Evolutionary conservation across 37 sponge, comb jelly and placozoan genomes (phyloP), one percentile per base, ranked within the genome.

Genomic region (Geodia barretti): DNA sequence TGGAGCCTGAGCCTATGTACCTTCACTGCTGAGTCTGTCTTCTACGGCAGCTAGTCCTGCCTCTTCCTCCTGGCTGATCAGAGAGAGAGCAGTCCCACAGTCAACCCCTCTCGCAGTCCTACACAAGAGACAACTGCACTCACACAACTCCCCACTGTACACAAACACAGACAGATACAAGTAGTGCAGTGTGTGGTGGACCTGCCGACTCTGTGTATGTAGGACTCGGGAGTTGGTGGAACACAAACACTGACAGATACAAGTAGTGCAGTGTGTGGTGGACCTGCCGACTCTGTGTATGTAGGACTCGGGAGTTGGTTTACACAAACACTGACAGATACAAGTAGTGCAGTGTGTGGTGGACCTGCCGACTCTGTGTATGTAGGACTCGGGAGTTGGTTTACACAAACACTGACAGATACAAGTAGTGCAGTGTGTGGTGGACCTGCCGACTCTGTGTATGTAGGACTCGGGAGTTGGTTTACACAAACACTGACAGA

Each of bases 281-380:
- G n/a, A 88, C 95, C 98, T 81, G 40, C 99, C 99, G 29, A 98
- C 95, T 78, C 99, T 68, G 75, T 98, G 99, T 23, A 98, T 79
- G 41, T 98, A 98, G 17, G 90, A 66, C 11, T 92, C 82, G 20
- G 86, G 61, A 0, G 92, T 68, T 42, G 84, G 63, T 28, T 97
- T 62, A 26, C 34, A 17, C 78, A 63, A 2, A 26, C 29, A 77
- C 64, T 62, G 64, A 14, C 62, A 62, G 24, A 58, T 23, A 17
- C 60, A 72, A n/a, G n/a, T n/a, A n/a, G n/a, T n/a, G n/a, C n/a
- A n/a, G n/a, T n/a, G n/a, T n/a, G n/a, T n/a, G n/a, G n/a, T n/a
- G n/a, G n/a, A 88, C 95, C 98, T 81, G 40, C 99, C 99, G 29
- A 98, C 95, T 78, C 99, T 68, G 75, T 98, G 99, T 23, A 98